phyloP scores from a whole-genome alignment of 2,113 vertebrate species.

The Lagopus leucura region DNA sequence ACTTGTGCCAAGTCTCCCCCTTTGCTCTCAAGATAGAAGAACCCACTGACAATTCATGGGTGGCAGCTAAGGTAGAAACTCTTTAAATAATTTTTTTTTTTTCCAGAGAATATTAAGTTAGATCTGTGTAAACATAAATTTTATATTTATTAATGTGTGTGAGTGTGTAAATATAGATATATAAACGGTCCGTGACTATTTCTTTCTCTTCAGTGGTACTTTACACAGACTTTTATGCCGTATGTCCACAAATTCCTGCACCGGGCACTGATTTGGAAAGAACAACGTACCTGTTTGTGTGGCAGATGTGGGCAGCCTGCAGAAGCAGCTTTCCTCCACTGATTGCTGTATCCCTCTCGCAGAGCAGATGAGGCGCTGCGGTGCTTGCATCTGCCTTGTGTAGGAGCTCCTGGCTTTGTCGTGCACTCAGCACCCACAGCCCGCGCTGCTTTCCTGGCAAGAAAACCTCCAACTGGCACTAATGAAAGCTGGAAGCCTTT shows the following conservation, averaged over 20 bases:
- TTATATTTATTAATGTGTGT: slow-evolving; percentile 63
- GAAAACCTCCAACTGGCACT: not conserved
- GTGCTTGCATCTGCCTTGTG: slow-evolving; percentile 4
- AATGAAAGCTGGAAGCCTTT: slow-evolving; percentile 9
- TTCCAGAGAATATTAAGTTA: slow-evolving; percentile 63
- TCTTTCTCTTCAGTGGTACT: slow-evolving; percentile 66
- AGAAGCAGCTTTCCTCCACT: slow-evolving; percentile 30
- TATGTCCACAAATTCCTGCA: slow-evolving; percentile 16
- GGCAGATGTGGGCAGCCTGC: not conserved
- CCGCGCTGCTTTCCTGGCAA: not conserved
- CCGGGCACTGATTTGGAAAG: slow-evolving; percentile 42
- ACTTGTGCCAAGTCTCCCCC: not conserved
- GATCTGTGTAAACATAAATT: slow-evolving; percentile 60
- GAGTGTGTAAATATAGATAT: slow-evolving; percentile 36
- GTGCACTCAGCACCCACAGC: not conserved
- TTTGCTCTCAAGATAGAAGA: not conserved
- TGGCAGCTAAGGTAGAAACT: slow-evolving; percentile 63
- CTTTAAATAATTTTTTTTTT: slow-evolving; percentile 14
- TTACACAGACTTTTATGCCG: slow-evolving; percentile 38
- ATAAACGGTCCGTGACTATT: slow-evolving; percentile 62
- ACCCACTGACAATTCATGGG: not conserved
- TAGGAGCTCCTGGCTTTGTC: not conserved
- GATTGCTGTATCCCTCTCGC: not conserved
- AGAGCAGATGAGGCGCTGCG: not conserved
- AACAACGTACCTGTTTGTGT: not conserved